Percentiles rank a stretch among this genome's conserved stretches.
phyloP scores from a whole-genome alignment of 2,797 vertebrate genomes.

The Natrix natrix region DNA sequence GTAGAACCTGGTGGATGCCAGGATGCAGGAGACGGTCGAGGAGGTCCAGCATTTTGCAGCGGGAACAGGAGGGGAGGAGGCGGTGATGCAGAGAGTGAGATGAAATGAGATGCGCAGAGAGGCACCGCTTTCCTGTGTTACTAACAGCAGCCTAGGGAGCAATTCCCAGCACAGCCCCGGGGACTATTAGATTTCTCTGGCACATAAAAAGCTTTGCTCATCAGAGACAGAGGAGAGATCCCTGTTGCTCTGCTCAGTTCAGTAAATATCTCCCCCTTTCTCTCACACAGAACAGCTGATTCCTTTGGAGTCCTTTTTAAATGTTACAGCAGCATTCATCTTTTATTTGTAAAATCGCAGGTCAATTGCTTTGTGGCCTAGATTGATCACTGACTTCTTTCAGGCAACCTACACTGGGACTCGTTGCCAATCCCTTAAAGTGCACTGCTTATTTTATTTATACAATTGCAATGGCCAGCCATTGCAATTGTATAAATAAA shows the following conservation, averaged over 20 bases:
- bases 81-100: not conserved
- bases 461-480: no score
- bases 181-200: not conserved
- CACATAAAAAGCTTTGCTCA: not conserved
- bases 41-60: not conserved
- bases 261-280: not conserved
- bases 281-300: not conserved
- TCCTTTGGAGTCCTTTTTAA: not conserved
- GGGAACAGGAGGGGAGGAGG: not conserved
- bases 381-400: not conserved
- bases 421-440: not conserved
- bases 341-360: not conserved
- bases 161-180: not conserved
- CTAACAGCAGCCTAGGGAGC: fast-evolving
- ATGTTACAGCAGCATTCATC: not conserved
- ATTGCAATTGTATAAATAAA: no score
- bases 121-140: not conserved
- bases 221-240: not conserved
- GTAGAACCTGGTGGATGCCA: not conserved
- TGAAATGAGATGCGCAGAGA: not conserved
- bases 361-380: not conserved
- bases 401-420: not conserved
- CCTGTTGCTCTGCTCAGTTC: not conserved
- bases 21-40: not conserved
- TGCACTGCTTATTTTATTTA: not conserved